Base-by-base conservation (phyloP, 2,888 invertebrate species). In the Epistrophe grossulariae region DNA sequence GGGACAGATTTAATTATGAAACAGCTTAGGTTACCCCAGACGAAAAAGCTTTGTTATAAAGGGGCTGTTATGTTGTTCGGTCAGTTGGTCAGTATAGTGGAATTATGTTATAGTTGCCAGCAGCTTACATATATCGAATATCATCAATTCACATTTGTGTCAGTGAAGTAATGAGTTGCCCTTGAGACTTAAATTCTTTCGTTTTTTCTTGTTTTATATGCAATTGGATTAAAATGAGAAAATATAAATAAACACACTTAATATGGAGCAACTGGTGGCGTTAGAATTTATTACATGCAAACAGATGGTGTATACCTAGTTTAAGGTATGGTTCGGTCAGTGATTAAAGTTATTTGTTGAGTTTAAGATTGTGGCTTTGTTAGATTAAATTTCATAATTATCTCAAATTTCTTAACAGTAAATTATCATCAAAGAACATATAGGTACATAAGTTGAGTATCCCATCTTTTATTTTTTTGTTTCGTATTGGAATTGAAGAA, bases 1-100 rank as follows among this genome's bases (percentile, higher is more conserved):
- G 62, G 40, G 64, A 28, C 74, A 79, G 70, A 59, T 64, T 76
- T 31, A 38, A 78, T 85, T 85, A 50, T 64, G 78, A 77, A 85
- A 78, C 59, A 73, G 81, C 81, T 85, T 85, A 70, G 13, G 84
- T 85, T 85, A 74, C 85, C 35, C 78, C 78, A 85, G 85, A 85
- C 81, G 59, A 64, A 71, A 66, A 59, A 60, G 70, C 45, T 80
- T 70, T 72, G 64, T 50, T 24, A n/a, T n/a, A 17, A 19, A 35
- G 17, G 59, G 60, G 59, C 59, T 79, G 19, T 35, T 38, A n/a
- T n/a, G 24, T 24, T 24, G 24, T 1, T 24, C 70, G 70, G 78
- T 70, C 64, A 72, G 50, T 43, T 70, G 72, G 77, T 19, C 59
- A 72, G 59, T 73, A 64, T 73, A 70, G 85, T 40, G 40, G 62